Conservation (phyloP, 2,113 vertebrate species). For the Cyanoliseus patagonus region DNA sequence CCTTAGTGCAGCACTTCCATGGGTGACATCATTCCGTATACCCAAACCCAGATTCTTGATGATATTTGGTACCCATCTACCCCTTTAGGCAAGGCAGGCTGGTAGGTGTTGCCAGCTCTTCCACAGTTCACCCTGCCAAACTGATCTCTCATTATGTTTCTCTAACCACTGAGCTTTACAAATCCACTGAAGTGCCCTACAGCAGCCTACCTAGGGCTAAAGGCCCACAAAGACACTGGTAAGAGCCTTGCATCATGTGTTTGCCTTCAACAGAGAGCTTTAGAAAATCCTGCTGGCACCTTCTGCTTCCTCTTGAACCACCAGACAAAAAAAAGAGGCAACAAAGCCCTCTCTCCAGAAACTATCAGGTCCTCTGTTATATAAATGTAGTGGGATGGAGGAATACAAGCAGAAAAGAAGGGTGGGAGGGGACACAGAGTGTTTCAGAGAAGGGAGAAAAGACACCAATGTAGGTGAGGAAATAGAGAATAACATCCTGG, state of each 20-base stretch:
- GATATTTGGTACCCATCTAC: not conserved
- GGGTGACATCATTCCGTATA: not conserved
- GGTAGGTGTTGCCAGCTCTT: not conserved
- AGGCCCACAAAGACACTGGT: not conserved
- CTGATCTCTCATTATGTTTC: accelerated
- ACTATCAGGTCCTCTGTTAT: not conserved
- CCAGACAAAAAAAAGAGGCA: not conserved
- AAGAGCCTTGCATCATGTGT: not conserved
- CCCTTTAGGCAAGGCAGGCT: not conserved
- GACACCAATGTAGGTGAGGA: not conserved
- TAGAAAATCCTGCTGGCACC: not conserved
- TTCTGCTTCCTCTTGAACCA: not conserved
- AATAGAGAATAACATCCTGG: not conserved
- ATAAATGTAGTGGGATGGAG: not conserved
- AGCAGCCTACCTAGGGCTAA: not conserved
- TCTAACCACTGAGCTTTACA: not conserved
- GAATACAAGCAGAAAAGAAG: not conserved
- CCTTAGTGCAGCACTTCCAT: not conserved
- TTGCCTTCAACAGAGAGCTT: not conserved
- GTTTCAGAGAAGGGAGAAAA: not conserved
- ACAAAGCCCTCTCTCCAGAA: not conserved
- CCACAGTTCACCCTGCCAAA: not conserved
- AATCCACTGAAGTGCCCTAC: not conserved
- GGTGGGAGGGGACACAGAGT: not conserved
- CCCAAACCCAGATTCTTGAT: not conserved